phyloP scores from a whole-genome alignment of 1,140 invertebrate genomes.

The Odontomachus brunneus region DNA sequence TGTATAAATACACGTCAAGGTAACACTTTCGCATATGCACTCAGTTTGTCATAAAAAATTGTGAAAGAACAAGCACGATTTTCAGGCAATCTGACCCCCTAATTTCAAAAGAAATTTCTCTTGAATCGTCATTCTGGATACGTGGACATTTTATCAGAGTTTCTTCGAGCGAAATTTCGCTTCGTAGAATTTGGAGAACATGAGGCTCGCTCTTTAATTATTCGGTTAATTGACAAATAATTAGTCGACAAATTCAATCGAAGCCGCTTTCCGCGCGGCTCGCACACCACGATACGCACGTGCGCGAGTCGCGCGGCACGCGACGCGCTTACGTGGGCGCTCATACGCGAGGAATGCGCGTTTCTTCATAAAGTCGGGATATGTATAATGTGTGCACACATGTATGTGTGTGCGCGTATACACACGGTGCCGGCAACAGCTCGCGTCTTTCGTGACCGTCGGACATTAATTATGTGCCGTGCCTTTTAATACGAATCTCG shows the following conservation, averaged over 20 bases:
- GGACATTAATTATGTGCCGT: constrained; percentile 70
- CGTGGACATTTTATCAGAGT: no score
- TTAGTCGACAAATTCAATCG: constrained; percentile 53
- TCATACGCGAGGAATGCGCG: constrained; percentile 27
- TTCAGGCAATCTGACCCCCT: no score
- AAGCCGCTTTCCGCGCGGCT: constrained; percentile 28
- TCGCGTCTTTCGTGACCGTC: constrained; percentile 64
- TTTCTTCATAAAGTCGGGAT: constrained; percentile 58
- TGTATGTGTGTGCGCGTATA: neutral
- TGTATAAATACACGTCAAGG: no score
- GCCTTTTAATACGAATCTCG: constrained; percentile 70
- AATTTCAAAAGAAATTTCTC: no score
- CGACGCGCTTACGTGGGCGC: constrained; percentile 9
- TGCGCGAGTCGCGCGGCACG: constrained; percentile 36
- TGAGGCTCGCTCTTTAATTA: constrained; percentile 19
- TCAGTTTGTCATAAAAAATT: no score
- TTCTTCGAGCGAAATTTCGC: no score
- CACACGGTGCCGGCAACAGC: constrained; percentile 25
- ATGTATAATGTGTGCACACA: neutral
- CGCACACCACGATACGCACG: constrained; percentile 38
- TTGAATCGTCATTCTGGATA: no score
- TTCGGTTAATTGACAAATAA: no score
- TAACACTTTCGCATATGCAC: no score
- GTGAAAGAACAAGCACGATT: no score
- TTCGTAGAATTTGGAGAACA: no score